Conservation (phyloP, 2,888 invertebrate genomes). For the Stenurella melanura region DNA sequence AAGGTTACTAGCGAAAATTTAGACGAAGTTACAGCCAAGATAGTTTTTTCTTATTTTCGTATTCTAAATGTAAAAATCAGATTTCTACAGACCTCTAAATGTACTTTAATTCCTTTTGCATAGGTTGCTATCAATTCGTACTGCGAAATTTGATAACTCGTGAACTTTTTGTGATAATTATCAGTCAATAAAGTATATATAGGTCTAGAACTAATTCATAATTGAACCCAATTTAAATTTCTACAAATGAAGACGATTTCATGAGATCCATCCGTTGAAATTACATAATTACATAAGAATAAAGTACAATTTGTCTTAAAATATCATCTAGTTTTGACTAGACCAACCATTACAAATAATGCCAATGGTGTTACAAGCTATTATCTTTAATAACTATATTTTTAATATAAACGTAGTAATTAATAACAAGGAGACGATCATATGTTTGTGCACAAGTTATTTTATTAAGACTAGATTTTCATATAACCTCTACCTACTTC, state of each 20-base stretch:
- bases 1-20: neutral
- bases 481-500: neutral
- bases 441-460: neutral
- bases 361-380: neutral
- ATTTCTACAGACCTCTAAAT: neutral
- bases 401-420: neutral
- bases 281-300: too few relatives aligned
- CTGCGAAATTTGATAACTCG: neutral
- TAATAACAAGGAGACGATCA: neutral
- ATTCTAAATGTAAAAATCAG: neutral
- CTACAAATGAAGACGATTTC: too few relatives aligned
- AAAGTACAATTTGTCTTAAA: too few relatives aligned
- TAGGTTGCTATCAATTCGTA: neutral
- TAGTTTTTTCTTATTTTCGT: neutral
- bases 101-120: neutral
- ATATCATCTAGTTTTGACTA: too few relatives aligned
- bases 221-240: too few relatives aligned
- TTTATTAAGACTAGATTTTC: neutral
- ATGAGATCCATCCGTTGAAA: too few relatives aligned
- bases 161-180: neutral
- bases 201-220: too few relatives aligned
- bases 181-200: too few relatives aligned
- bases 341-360: neutral
- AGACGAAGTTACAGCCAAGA: neutral
- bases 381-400: neutral